Base-by-base conservation (phyloP, 2,888 invertebrate genomes). In the Vesta saturnalis region DNA sequence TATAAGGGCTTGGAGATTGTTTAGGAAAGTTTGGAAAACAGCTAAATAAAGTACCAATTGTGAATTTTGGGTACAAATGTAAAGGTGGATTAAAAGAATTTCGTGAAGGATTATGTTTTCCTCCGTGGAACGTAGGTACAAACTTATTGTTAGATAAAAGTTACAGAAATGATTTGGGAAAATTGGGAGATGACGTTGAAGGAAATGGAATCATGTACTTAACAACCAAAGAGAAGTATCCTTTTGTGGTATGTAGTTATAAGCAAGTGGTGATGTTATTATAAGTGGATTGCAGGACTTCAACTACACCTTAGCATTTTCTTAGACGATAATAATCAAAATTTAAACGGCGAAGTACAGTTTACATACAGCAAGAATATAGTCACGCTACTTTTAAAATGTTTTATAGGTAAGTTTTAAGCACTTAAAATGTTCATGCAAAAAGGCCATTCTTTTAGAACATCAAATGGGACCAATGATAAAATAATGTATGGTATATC, bases 181-280 rank as follows among this genome's bases (percentile, higher is more conserved):
- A 71, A 61, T 77, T 84, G 62, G 84, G 86, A 0, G 83, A 84
- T 67, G 79, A 83, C 68, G 81, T 79, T 4, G 77, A 73, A 71
- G 86, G 85, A 8, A 79, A 85, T 62, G 89, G 89, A 35, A 85
- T 86, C 47, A 85, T 88, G 81, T 89, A 87, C 77, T 82, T 89
- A 43, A 81, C 84, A 0, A 89, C 89, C 0, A 82, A 85, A 74
- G 83, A 82, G 35, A 75, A 84, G 49, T 72, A 80, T 57, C 87
- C 87, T 89, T 81, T 79, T 89, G 89, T 79, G 89, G 89, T 86
- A 85, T n/a, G n/a, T n/a, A n/a, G n/a, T n/a, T n/a, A n/a, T n/a
- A n/a, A n/a, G n/a, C n/a, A n/a, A n/a, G n/a, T n/a, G n/a, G n/a
- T n/a, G n/a, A n/a, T n/a, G n/a, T n/a, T n/a, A n/a, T n/a, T n/a